phyloP scores from a whole-genome alignment of 2,797 vertebrate genomes.

The Coilia nasus region DNA sequence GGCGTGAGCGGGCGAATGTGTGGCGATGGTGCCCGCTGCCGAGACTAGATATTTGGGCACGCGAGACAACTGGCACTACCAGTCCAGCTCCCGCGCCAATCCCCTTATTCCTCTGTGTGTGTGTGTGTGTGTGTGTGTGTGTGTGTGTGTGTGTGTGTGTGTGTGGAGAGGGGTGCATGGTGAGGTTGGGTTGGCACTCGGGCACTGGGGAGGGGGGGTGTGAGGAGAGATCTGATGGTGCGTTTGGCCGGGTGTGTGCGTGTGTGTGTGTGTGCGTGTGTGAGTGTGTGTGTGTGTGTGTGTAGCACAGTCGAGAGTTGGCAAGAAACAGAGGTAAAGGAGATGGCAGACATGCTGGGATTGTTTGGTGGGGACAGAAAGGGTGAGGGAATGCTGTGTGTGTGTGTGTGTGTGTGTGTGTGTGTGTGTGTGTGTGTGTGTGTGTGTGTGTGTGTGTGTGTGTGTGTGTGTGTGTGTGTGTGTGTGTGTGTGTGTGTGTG shows the following conservation, averaged over 20 bases:
- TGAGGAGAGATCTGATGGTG: constrained; percentile 44
- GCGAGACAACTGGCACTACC: background rate
- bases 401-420: background rate
- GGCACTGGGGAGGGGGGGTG: constrained; percentile 13
- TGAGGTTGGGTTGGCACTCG: constrained; percentile 67
- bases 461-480: background rate
- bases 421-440: background rate
- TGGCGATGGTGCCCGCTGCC: constrained; percentile 43
- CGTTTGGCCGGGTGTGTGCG: constrained; percentile 50
- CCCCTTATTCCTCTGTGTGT: background rate
- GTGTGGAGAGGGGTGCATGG: constrained; percentile 25
- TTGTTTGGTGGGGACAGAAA: constrained; percentile 24
- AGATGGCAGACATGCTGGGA: constrained; percentile 40
- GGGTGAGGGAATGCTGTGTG: background rate
- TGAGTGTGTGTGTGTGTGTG: constrained; percentile 28
- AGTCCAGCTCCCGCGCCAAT: background rate
- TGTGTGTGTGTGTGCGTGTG: too few species aligned
- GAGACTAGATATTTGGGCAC: constrained; percentile 53
- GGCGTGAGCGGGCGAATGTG: background rate
- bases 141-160: background rate
- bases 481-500: background rate
- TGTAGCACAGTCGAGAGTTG: constrained; percentile 50
- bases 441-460: background rate
- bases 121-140: background rate
- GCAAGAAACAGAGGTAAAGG: constrained; percentile 11